These are phyloP conservation scores for Trogon surrucura DNA, from an alignment of 2,113 vertebrate species.

Conservation along the genomic window DNA sequence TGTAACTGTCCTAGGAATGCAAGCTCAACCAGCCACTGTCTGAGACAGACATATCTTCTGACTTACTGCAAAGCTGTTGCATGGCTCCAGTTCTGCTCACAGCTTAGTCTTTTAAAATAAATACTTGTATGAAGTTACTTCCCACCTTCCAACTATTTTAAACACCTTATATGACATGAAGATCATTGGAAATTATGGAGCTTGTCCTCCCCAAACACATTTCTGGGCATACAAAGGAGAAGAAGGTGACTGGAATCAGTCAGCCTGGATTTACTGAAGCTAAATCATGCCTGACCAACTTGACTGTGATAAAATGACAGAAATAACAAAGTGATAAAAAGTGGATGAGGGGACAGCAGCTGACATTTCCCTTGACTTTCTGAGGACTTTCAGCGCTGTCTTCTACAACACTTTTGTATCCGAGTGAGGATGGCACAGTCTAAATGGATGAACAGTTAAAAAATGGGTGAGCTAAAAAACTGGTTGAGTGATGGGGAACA, in stretches of 20 bases:
- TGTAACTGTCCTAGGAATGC: not conserved
- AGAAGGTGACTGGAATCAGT: not conserved
- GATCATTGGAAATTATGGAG: constrained; percentile 7
- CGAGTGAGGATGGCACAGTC: not conserved
- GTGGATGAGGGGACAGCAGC: not conserved
- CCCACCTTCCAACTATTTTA: not conserved
- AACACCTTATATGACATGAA: not conserved
- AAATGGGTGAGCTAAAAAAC: not conserved
- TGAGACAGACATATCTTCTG: not conserved
- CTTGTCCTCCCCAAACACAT: not conserved
- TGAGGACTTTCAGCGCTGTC: not conserved
- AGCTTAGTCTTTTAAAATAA: not conserved
- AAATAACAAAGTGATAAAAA: not conserved
- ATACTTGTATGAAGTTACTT: not conserved
- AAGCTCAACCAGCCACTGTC: not conserved
- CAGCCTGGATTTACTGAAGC: not conserved
- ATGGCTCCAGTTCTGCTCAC: not conserved
- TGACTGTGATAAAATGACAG: not conserved
- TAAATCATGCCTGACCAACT: constrained; percentile 14
- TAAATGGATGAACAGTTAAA: not conserved
- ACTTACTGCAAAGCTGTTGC: not conserved
- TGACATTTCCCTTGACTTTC: not conserved
- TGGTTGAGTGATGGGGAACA: not conserved
- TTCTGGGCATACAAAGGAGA: not conserved
- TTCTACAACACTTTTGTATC: not conserved